These are phyloP conservation scores for Bombycilla garrulus DNA, from an alignment of 2,113 vertebrate species.

Conservation along the genomic window DNA sequence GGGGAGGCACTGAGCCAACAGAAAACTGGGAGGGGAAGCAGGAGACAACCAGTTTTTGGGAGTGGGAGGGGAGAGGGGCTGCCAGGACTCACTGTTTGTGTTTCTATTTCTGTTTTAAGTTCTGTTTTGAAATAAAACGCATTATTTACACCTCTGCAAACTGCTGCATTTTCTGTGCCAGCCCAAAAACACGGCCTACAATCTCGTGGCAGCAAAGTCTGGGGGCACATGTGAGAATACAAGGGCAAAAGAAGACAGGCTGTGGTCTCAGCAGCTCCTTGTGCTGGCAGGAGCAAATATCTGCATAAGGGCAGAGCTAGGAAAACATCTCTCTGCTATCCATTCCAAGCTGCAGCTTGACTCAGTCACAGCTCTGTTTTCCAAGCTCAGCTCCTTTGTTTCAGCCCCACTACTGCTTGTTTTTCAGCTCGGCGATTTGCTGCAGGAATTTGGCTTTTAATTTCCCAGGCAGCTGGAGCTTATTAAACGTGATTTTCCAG, in stretches of 20 bases:
- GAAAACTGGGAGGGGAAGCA: not conserved
- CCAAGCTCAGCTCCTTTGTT: not conserved
- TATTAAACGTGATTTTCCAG: not conserved
- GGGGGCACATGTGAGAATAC: not conserved
- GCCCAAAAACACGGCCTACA: fast-evolving
- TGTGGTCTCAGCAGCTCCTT: not conserved
- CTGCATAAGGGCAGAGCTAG: not conserved
- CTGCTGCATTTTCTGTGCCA: not conserved
- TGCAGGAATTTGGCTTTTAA: slow-evolving; percentile 19
- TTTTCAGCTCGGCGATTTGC: not conserved
- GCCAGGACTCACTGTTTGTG: not conserved
- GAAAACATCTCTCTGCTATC: not conserved
- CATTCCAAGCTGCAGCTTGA: not conserved
- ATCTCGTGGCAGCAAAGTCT: not conserved
- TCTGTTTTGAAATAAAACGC: slow-evolving; percentile 16
- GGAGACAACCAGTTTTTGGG: not conserved
- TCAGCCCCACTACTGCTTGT: not conserved
- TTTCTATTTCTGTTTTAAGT: not conserved
- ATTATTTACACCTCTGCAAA: slow-evolving; percentile 14
- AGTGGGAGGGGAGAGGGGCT: not conserved
- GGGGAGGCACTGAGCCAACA: not conserved
- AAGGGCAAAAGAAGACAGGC: not conserved
- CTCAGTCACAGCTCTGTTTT: not conserved
- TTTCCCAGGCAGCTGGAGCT: slow-evolving; percentile 48
- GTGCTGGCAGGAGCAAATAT: not conserved